phyloP scores from a whole-genome alignment of 2,797 vertebrate genomes.

The Peromyscus eremicus region DNA sequence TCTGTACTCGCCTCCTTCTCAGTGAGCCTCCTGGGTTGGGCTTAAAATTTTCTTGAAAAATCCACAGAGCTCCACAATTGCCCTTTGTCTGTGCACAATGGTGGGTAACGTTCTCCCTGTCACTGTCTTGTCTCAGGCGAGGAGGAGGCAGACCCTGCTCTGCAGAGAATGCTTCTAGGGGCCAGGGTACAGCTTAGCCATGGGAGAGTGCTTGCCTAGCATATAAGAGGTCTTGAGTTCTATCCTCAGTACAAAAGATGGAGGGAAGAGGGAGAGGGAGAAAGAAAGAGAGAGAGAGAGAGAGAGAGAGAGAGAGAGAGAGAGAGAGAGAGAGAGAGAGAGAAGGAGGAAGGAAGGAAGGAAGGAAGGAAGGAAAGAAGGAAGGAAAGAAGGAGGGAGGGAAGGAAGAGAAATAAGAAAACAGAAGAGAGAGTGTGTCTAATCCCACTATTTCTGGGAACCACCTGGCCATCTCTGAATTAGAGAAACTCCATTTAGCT shows the following conservation, averaged over 20 bases:
- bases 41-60: background rate
- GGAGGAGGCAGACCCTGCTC: background rate
- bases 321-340: background rate
- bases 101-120: fast-evolving
- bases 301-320: background rate
- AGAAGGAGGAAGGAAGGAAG: no score
- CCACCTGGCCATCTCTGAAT: background rate
- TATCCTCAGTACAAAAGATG: background rate
- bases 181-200: fast-evolving
- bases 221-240: background rate
- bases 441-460: background rate
- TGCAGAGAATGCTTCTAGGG: background rate
- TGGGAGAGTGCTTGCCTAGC: background rate
- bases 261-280: background rate
- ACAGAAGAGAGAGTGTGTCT: background rate
- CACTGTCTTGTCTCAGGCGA: background rate
- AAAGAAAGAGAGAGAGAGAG: background rate
- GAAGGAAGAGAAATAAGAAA: no score
- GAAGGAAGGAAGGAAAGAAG: no score
- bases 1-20: fast-evolving
- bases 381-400: background rate
- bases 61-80: background rate
- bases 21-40: background rate
- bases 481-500: background rate
- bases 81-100: background rate